Evolutionary conservation across 2,797 vertebrate genomes (phyloP).

Genomic region (Rhinophrynus dorsalis): DNA sequence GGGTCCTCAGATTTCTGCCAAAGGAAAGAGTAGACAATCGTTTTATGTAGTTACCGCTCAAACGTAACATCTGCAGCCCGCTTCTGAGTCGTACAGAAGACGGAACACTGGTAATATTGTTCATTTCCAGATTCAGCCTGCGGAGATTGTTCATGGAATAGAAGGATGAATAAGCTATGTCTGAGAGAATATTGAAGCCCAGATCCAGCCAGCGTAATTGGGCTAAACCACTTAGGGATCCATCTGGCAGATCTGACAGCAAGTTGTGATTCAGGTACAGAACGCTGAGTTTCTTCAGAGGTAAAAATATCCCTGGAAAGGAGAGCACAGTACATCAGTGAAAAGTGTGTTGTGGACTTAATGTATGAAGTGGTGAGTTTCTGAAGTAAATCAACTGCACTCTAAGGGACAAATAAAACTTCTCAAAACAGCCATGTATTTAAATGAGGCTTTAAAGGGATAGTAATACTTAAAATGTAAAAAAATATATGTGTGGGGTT

Average conservation of each 20-base stretch:
- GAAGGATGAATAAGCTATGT: constrained; percentile 21
- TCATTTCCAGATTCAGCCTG: constrained; percentile 31
- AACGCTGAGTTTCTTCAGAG: constrained; percentile 29
- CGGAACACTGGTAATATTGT: constrained; percentile 24
- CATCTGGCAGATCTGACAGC: constrained; percentile 21
- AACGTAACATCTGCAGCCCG: neutral
- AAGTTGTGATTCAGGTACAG: constrained; percentile 44
- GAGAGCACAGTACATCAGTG: neutral
- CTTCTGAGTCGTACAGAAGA: neutral
- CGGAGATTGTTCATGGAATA: neutral
- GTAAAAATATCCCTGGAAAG: constrained; percentile 38
- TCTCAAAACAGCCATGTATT: too few relatives aligned
- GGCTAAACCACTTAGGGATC: constrained; percentile 1
- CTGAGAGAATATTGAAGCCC: constrained; percentile 28
- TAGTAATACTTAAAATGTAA: too few relatives aligned
- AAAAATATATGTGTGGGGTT: too few relatives aligned
- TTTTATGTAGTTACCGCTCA: constrained; percentile 18
- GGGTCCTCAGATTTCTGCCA: constrained; percentile 4
- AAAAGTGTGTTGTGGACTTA: too few relatives aligned
- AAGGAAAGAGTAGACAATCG: neutral
- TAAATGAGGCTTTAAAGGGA: too few relatives aligned
- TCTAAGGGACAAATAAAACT: too few relatives aligned
- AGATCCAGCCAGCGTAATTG: constrained; percentile 38
- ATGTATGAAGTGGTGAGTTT: too few relatives aligned
- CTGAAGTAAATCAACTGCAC: too few relatives aligned